Base-by-base conservation (phyloP, 2,113 vertebrate species). In the Nerophis ophidion region DNA sequence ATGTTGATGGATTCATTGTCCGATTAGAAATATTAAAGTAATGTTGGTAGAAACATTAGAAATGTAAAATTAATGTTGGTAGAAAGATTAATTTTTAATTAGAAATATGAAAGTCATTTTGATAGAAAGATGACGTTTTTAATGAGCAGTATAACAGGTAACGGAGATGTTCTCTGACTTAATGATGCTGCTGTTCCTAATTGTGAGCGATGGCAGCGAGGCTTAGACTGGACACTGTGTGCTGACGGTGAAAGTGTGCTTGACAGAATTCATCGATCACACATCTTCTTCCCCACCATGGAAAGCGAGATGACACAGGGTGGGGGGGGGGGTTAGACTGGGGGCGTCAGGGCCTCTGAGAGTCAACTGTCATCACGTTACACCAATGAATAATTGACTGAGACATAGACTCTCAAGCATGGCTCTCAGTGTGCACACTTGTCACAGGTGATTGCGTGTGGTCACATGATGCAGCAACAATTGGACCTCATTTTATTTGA, bases 181-280 rank as follows among this genome's bases (percentile, higher is more conserved):
- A 1, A 1, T 63, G 55, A 76, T 84, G 79, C 63, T 61, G 84
- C 77, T 58, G 44, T 82, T 86, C 70, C 76, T 69, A 74, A 84
- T 80, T 84, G 83, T 82, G 70, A 66, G 62, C 60, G 70, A 79
- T 83, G 50, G 67, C 84, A 70, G 65, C 48, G 69, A 71, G 70
- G 71, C 74, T 74, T 61, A 42, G 73, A 51, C 57, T 47, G 15
- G 57, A 72, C 84, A 65, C 83, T 75, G 53, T 77, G 77, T 76
- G 59, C 70, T 50, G 84, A 79, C 80, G 71, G 87, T 84, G 83
- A 62, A 84, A 88, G 67, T 70, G 63, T 50, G 56, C 40, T 82
- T 90, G 88, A 80, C 78, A 84, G 70, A 63, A 72, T 67, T 61
- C 75, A 83, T 89, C 82, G 79, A 76, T 81, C 68, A 72, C 61